phyloP scores from a whole-genome alignment of 2,888 invertebrate species.

The Idaea aversata region DNA sequence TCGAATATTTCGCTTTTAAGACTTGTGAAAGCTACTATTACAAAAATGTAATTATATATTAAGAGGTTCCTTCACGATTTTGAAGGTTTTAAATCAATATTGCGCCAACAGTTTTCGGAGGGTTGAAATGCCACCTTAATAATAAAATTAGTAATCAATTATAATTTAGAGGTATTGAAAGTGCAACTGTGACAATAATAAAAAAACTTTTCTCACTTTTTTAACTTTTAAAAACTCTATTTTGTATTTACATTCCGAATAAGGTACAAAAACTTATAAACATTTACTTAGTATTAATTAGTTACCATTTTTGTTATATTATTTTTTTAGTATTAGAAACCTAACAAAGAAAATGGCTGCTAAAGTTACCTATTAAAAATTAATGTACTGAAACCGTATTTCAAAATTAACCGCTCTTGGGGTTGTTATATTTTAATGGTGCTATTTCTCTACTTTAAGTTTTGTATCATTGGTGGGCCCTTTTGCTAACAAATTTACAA shows the following conservation, averaged over 20 bases:
- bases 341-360: constrained; percentile 1
- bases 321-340: constrained; percentile 14
- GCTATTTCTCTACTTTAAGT: constrained; percentile 29
- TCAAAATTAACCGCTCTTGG: background rate
- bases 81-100: background rate
- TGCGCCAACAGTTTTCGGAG: background rate
- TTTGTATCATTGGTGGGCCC: constrained; percentile 5
- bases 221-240: background rate
- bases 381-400: background rate
- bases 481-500: background rate
- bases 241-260: constrained; percentile 28
- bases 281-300: constrained; percentile 47
- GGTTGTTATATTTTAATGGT: constrained; percentile 22
- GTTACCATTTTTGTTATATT: constrained; percentile 46
- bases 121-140: background rate
- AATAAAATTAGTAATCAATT: background rate
- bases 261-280: constrained; percentile 41
- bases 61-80: background rate
- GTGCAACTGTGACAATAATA: constrained; percentile 3
- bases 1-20: background rate
- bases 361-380: background rate
- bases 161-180: background rate
- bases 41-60: background rate
- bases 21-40: background rate
- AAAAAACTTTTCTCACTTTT: background rate